Evolutionary conservation across 1,140 invertebrate species (phyloP), one percentile per base, ranked within the genome.

Genomic region (Drosophila pallidifrons): DNA sequence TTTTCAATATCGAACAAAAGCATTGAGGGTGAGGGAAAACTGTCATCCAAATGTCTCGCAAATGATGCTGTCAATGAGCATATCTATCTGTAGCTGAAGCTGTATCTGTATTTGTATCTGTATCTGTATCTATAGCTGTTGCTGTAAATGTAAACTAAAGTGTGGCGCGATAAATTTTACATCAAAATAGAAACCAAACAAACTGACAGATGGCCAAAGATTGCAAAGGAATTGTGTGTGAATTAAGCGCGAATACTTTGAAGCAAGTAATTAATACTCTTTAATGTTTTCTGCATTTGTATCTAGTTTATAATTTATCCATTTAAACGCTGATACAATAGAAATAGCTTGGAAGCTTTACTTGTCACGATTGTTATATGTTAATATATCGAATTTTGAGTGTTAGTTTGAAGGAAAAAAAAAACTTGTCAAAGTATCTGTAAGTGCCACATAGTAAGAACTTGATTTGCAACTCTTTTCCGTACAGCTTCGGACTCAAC

Each of bases 51-150:
- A 66, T 66, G 51, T 66, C 25, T 55, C 10, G 13, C 59, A 64
- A 64, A 65, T 58, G 43, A 72, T 65, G 69, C 52, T 72, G 52
- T 64, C 60, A 65, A 58, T 58, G 46, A 64, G 47, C 47, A 63
- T 46, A 45, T 63, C 51, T 51, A 60, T 58, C 65, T 30, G 20
- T 65, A 46, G 30, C 28, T 54, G 51, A 8, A 15, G 25, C 8
- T 38, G 30, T 49, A 59, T 47, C 64, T 30, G 20, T 65, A 30
- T 25, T 11, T 32, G 49, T 30, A 13, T 38, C 30, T 32, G 30
- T 38, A 59, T 57, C 64, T 30, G 25, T 66, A 46, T 45, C 28
- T 32, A 8, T 38, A 59, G 47, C 64, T 30, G 25, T 66, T 32
- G 30, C 28, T 35, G 30, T 15, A 15, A 20, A 38, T 51, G 13